A percentile compares a stretch with the other conserved stretches of the same genome.
These are phyloP conservation scores for Pempheris klunzingeri DNA, from an alignment of 2,797 vertebrate genomes.

Conservation along the genomic window DNA sequence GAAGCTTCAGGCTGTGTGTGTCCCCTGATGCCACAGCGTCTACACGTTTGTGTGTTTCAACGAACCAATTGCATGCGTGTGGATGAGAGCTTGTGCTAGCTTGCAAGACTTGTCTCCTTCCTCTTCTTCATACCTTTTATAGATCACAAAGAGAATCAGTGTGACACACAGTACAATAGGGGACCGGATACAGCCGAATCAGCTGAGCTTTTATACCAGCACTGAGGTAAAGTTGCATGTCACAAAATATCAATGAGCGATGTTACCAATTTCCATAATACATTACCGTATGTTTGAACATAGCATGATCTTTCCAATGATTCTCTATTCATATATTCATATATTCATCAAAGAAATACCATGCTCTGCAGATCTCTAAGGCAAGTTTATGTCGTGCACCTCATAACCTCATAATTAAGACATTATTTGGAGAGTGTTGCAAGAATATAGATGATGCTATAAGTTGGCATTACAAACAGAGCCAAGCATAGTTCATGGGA, in stretches of 20 bases:
- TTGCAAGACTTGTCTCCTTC: conserved; percentile 31
- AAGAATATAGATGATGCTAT: conserved; percentile 7
- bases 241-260: conserved; percentile 46
- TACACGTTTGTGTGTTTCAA: conserved; percentile 22
- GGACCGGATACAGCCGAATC: conserved; percentile 52
- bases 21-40: conserved; percentile 20
- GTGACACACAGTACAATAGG: conserved; percentile 64
- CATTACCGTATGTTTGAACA: conserved; percentile 45
- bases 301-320: conserved; percentile 27
- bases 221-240: conserved; percentile 44
- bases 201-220: conserved; percentile 41
- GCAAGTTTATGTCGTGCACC: conserved; percentile 39
- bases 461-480: conserved; percentile 16
- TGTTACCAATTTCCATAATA: conserved; percentile 50
- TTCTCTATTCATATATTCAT: conserved; percentile 25
- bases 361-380: conserved; percentile 27
- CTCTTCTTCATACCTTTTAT: conserved; percentile 24
- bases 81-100: conserved; percentile 8
- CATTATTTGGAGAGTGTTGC: conserved; percentile 22
- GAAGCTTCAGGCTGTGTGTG: conserved; percentile 33
- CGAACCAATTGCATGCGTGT: conserved; percentile 2
- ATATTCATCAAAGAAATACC: conserved; percentile 45
- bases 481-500: conserved; percentile 2
- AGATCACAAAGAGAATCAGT: conserved; percentile 62
- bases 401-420: conserved; percentile 50